Evolutionary conservation across 2,797 vertebrate genomes (phyloP).

Genomic region (Oryzias sinensis): DNA sequence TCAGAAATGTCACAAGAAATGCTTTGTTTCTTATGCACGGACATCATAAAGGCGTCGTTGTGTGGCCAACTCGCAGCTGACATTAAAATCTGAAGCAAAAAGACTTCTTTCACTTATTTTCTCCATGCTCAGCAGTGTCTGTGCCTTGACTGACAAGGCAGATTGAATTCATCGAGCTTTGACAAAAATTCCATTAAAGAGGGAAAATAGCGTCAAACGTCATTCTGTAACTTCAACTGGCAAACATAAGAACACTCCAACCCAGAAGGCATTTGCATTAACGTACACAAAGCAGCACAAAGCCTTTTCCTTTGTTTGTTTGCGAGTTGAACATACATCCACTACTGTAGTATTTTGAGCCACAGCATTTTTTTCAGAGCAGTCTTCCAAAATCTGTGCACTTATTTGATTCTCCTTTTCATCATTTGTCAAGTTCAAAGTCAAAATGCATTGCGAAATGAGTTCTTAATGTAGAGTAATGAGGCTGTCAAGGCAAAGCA

Average conservation of each 20-base stretch:
- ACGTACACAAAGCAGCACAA: constrained; percentile 58
- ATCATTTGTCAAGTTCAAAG: constrained; percentile 72
- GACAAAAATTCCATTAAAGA: constrained; percentile 73
- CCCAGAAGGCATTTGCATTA: constrained; percentile 70
- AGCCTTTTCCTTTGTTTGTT: constrained; percentile 18
- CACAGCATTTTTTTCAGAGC: constrained; percentile 37
- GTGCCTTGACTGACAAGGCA: constrained; percentile 67
- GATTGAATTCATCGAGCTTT: constrained; percentile 70
- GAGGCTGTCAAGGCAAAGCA: constrained; percentile 77
- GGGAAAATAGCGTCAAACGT: constrained; percentile 72
- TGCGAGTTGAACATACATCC: constrained; percentile 29
- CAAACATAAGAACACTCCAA: constrained; percentile 68
- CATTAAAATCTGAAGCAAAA: constrained; percentile 63
- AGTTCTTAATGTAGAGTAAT: constrained; percentile 81
- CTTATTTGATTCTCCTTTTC: constrained; percentile 74
- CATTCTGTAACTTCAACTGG: constrained; percentile 68
- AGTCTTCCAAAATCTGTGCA: constrained; percentile 58
- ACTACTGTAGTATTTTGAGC: constrained; percentile 39
- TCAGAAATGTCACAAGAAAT: constrained; percentile 66
- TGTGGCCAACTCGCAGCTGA: constrained; percentile 59
- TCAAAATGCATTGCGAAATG: constrained; percentile 77
- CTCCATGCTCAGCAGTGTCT: constrained; percentile 62
- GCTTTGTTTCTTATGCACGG: constrained; percentile 63
- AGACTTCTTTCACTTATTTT: constrained; percentile 70
- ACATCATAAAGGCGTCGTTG: constrained; percentile 71